phyloP scores from a whole-genome alignment of 2,888 invertebrate species.

The Trachelus iudaicus region DNA sequence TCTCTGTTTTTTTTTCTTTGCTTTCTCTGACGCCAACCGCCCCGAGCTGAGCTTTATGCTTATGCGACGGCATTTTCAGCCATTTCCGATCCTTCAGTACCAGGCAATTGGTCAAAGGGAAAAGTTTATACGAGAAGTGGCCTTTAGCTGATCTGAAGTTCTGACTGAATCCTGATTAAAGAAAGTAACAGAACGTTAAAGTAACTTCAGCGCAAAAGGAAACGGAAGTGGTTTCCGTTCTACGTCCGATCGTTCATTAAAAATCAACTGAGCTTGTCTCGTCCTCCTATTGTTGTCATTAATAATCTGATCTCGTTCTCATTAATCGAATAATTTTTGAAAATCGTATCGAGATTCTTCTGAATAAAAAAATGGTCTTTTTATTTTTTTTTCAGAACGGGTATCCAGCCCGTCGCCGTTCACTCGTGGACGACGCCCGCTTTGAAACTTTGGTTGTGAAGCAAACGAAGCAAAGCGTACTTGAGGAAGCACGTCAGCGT shows the following conservation, averaged over 20 bases:
- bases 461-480: conserved; percentile 91
- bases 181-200: background rate
- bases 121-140: background rate
- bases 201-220: background rate
- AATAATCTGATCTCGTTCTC: background rate
- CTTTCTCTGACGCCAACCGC: background rate
- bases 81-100: conserved; percentile 46
- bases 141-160: background rate
- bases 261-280: background rate
- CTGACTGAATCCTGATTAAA: background rate
- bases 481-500: conserved; percentile 89
- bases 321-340: background rate
- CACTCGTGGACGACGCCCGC: conserved; percentile 96
- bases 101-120: conserved; percentile 10
- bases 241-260: background rate
- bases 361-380: background rate
- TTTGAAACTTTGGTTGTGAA: conserved; percentile 97
- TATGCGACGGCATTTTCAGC: conserved; percentile 23
- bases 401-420: conserved; percentile 93
- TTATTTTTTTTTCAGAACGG: conserved; percentile 83
- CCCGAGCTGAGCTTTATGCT: conserved; percentile 4
- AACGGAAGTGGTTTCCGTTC: background rate
- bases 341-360: background rate
- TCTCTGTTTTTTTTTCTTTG: conserved; percentile 1
- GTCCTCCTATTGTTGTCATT: background rate